Evolutionary conservation across 2,113 vertebrate genomes (phyloP).

Genomic region (Orthonyx spaldingii): DNA sequence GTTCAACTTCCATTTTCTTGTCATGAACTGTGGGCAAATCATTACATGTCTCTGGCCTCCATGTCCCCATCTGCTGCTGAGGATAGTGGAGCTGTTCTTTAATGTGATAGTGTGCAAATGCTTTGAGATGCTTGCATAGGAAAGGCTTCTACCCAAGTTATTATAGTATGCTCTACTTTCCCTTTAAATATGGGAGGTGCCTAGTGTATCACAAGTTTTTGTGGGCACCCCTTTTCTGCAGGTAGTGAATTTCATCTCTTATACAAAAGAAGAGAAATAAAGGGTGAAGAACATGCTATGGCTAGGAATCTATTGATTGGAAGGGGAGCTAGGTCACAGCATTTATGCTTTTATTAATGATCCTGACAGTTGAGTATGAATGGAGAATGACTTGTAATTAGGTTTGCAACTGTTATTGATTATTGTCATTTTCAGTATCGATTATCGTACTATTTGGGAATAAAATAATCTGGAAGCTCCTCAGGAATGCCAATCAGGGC

Average conservation of each 20-base stretch:
- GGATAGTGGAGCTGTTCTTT: neutral
- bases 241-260: neutral
- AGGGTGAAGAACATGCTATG: neutral
- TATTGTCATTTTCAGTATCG: slow-evolving; percentile 28
- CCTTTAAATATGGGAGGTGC: neutral
- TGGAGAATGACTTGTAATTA: slow-evolving; percentile 26
- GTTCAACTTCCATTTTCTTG: neutral
- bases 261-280: neutral
- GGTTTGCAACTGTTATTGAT: neutral
- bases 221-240: neutral
- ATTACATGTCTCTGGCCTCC: neutral
- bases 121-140: neutral
- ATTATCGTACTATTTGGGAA: neutral
- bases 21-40: neutral
- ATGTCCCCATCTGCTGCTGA: neutral
- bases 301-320: neutral
- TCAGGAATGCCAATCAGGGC: neutral
- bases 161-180: neutral
- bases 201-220: neutral
- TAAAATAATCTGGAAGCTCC: neutral
- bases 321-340: neutral
- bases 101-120: neutral
- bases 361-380: neutral
- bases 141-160: neutral
- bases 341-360: slow-evolving; percentile 32